Base-by-base conservation (phyloP, 1,140 invertebrate species). In the Rhopalosiphum maidis region DNA sequence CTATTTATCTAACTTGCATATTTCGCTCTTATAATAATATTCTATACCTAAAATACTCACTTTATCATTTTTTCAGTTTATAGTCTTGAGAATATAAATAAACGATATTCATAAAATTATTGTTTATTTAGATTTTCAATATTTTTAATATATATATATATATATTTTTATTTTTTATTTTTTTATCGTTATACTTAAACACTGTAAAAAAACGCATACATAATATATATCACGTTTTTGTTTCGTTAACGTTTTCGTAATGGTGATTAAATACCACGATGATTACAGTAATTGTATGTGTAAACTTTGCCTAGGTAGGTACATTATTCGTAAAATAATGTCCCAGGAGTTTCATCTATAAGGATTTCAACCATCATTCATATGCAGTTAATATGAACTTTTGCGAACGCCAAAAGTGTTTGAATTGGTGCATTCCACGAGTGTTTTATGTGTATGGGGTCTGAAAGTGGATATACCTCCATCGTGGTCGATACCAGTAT, bases 381-480 rank as follows among this genome's bases (percentile, higher is more conserved):
- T 60, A 30, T 41, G 51, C 35, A 90, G 35, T 37, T 41, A 60
- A 23, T 90, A 60, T 54, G 48, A 55, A 89, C 87, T 54, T 89
- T 88, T 54, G 51, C n/a, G 8, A 37, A 21, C 48, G 21, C 23
- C 87, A 89, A 89, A 55, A 37, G 21, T 89, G n/a, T 89, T 35
- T 35, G 46, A n/a, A 37, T 89, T 55, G 22, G 87, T 77, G 90
- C 55, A 91, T 91, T 60, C 60, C 90, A n/a, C 55, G 30, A 91
- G 30, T 91, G 68, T 91, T 91, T 83, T 91, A 83, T 83, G 90
- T 46, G 25, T 1, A 77, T 82, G 21, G 41, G 90, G 41, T 77
- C 22, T 83, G 51, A 55, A 83, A 91, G n/a, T 46, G 68, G 90
- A 83, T 91, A 83, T 91, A 91, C 90, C 43, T 82, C 21, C 30